Conservation (phyloP, 1,140 invertebrate genomes). For the Drosophila guanche region DNA sequence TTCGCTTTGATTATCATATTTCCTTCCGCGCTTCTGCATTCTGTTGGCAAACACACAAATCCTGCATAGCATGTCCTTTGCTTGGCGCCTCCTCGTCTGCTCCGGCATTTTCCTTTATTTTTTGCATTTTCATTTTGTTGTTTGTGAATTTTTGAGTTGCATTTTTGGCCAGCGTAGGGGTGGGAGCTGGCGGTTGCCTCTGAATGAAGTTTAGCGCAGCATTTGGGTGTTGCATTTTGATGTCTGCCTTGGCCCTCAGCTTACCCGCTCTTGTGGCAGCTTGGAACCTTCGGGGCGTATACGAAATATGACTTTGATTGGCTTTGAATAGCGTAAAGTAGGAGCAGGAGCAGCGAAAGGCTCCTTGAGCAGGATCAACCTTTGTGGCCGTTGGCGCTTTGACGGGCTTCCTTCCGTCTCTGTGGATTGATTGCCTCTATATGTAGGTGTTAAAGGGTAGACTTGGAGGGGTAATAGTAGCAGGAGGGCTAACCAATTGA, state of each 20-base stretch:
- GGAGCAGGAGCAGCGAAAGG: too few relatives aligned
- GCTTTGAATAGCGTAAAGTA: conserved; percentile 61
- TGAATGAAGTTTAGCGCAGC: conserved; percentile 75
- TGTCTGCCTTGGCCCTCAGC: conserved; percentile 31
- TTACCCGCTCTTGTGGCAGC: neutral
- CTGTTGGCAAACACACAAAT: conserved; percentile 49
- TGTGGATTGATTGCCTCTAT: conserved; percentile 3
- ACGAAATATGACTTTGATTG: conserved; percentile 78
- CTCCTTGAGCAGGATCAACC: too few relatives aligned
- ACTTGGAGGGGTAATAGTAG: too few relatives aligned
- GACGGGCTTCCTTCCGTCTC: too few relatives aligned
- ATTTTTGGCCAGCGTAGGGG: conserved; percentile 63
- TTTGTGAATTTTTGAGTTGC: conserved; percentile 55
- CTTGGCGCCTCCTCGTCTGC: neutral
- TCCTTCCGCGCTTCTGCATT: conserved; percentile 59
- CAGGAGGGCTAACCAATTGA: neutral
- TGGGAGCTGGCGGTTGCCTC: conserved; percentile 31
- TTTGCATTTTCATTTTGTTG: conserved; percentile 33
- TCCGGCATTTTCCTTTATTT: conserved; percentile 13
- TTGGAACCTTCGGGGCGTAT: conserved; percentile 46
- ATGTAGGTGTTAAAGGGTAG: neutral
- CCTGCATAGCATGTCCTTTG: conserved; percentile 20
- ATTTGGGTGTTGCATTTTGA: conserved; percentile 72
- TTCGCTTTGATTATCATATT: conserved; percentile 76
- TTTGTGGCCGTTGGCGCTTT: too few relatives aligned